Conservation (phyloP, 2,797 vertebrate genomes). For the Selene dorsalis region DNA sequence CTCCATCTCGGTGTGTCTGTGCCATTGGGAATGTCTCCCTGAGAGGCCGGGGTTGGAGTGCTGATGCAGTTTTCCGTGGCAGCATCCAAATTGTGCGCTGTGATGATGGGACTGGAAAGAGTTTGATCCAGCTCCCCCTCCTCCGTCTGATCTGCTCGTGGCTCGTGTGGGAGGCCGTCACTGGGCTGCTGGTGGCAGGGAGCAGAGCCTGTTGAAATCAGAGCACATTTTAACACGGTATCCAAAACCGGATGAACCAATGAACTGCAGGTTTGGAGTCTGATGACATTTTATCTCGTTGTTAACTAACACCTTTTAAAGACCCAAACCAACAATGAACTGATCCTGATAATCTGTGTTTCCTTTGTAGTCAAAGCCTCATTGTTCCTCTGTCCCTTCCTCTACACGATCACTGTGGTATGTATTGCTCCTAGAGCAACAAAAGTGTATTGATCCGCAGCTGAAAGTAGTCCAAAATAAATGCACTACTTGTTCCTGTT, state of each 20-base stretch:
- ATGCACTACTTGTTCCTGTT: background rate
- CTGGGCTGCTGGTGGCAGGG: conserved; percentile 63
- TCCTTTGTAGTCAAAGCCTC: background rate
- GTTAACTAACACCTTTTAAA: background rate
- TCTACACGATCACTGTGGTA: background rate
- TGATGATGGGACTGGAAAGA: conserved; percentile 66
- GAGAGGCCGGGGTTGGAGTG: conserved; percentile 58
- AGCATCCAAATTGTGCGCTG: conserved; percentile 57
- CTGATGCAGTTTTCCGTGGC: conserved; percentile 66
- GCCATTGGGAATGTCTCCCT: conserved; percentile 71
- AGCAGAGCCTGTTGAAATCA: conserved; percentile 68
- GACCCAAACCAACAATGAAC: background rate
- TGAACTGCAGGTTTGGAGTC: background rate
- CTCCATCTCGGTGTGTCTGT: conserved; percentile 68
- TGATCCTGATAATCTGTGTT: background rate
- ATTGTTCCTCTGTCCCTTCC: background rate
- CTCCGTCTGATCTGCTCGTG: conserved; percentile 40
- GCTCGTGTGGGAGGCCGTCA: conserved; percentile 45
- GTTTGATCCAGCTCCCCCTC: conserved; percentile 62
- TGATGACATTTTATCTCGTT: background rate
- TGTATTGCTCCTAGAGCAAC: too few species aligned
- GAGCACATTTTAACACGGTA: conserved; percentile 41
- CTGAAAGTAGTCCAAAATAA: background rate
- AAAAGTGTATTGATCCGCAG: background rate
- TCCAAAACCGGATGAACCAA: conserved; percentile 31